Evolutionary conservation across 2,888 invertebrate genomes (phyloP).

Genomic region (Hoplodrina ambigua): DNA sequence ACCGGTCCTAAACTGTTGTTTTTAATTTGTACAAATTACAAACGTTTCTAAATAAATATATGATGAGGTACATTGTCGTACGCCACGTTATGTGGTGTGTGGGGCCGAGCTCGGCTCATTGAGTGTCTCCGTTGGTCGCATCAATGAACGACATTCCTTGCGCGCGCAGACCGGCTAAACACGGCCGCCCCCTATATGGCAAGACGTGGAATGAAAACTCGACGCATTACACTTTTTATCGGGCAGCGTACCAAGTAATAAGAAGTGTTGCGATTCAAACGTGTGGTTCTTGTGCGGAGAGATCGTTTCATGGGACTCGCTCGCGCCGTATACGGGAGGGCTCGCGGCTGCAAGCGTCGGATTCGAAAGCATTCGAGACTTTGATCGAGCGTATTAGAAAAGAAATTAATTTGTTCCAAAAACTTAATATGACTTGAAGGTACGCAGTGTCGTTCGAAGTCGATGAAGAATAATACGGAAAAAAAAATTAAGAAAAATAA

Average conservation of each 20-base stretch:
- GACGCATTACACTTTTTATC: constrained; percentile 60
- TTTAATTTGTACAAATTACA: constrained; percentile 3
- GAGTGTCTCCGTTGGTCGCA: constrained; percentile 58
- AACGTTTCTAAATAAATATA: constrained; percentile 21
- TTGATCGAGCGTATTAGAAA: not conserved
- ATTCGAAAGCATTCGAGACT: not conserved
- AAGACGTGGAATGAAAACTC: constrained; percentile 68
- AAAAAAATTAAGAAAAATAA: not conserved
- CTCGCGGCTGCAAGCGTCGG: not conserved
- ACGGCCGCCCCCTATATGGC: constrained; percentile 65
- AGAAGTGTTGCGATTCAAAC: constrained; percentile 47
- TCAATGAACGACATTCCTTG: constrained; percentile 75
- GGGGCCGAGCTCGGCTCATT: constrained; percentile 65
- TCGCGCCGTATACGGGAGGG: constrained; percentile 7
- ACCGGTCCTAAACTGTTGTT: not conserved
- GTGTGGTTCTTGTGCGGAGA: constrained; percentile 37
- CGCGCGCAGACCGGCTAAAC: constrained; percentile 68
- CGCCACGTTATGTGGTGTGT: not conserved
- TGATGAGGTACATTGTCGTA: not conserved
- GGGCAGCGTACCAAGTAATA: constrained; percentile 45
- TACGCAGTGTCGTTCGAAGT: not conserved
- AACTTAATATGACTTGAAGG: not conserved
- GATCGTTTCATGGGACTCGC: constrained; percentile 28
- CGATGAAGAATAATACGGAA: too few relatives aligned
- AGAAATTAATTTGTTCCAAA: constrained; percentile 19